Base-by-base conservation (phyloP, 2,888 invertebrate genomes). In the Cantharis flavilabris region DNA sequence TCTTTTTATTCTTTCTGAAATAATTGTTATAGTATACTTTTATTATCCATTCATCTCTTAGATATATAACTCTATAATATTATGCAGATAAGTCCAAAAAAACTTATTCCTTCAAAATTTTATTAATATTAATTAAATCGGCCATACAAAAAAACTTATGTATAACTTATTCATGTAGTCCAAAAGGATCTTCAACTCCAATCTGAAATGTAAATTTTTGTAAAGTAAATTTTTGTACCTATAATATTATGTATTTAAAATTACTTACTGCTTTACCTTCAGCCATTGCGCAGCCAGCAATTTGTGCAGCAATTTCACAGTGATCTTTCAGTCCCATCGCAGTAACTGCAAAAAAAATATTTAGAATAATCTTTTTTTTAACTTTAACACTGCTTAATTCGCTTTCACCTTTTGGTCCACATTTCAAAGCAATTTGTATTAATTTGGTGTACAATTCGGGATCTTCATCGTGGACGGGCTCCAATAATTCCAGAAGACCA, bases 401-500 rank as follows among this genome's bases (percentile, higher is more conserved):
- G 16, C 16, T 3, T n/a, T 16, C 75, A 81, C 90, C 89, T 85
- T 79, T 75, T 20, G 85, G 85, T 76, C 86, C 88, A 82, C 90
- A 90, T 0, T 83, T 62, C 9, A 87, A 86, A 63, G 89, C 86
- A 9, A 90, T 81, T 77, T 88, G 88, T 76, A 87, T 89, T 0
- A 88, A 83, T 63, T 83, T 87, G 63, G 88, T 87, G 3, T 86
- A 71, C 80, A 87, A 88, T 0, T 82, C 81, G 1, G 85, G 78
- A 26, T 89, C 87, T 18, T 87, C 87, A 2, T 83, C 80, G 72
- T 88, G 88, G 62, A 89, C 86, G 28, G 87, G 86, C 13, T 86
- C 86, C 0, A 86, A 81, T 75, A 88, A 82, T 73, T 86, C 86
- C 16, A 84, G 79, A 1, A 88, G 87, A 13, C 83, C 84, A 5